Conservation (phyloP, 2,113 vertebrate genomes). For the Austrofundulus limnaeus region DNA sequence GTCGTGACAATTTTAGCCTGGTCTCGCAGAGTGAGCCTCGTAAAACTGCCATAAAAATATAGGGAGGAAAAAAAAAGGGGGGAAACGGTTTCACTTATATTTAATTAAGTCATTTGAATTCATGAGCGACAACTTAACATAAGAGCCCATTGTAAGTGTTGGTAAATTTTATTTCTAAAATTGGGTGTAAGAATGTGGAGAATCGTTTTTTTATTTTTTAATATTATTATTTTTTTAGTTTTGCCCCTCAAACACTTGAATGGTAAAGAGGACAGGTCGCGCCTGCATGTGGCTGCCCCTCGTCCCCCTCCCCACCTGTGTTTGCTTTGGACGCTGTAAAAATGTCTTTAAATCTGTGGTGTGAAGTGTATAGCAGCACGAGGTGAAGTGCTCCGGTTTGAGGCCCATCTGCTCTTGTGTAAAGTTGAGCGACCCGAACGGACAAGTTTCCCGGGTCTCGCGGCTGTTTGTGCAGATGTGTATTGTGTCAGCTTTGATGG, state of each 20-base stretch:
- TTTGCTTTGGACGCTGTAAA: conserved; percentile 63
- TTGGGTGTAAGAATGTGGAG: conserved; percentile 23
- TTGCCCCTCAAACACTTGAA: conserved; percentile 38
- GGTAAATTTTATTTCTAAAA: conserved; percentile 22
- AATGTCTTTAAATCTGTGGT: conserved; percentile 54
- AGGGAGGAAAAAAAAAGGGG: background rate
- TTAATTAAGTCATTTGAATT: conserved; percentile 34
- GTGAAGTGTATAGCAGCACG: conserved; percentile 65
- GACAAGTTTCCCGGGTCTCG: conserved; percentile 32
- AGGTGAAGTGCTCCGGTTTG: conserved; percentile 56
- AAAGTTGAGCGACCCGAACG: conserved; percentile 47
- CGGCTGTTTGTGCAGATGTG: conserved; percentile 63
- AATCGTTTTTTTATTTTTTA: too few species aligned
- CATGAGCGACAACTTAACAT: conserved; percentile 37
- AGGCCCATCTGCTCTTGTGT: conserved; percentile 59
- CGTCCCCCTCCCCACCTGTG: conserved; percentile 50
- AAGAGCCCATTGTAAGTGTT: conserved; percentile 1
- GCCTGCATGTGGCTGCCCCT: conserved; percentile 48
- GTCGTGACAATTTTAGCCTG: conserved; percentile 61
- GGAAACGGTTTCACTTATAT: background rate
- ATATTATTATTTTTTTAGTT: conserved; percentile 52
- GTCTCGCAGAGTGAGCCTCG: conserved; percentile 36
- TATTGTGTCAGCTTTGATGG: conserved; percentile 70
- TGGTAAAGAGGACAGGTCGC: conserved; percentile 56
- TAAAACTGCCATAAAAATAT: conserved; percentile 12